Base-by-base conservation (phyloP, 2,888 invertebrate genomes). In the Leptothorax acervorum region DNA sequence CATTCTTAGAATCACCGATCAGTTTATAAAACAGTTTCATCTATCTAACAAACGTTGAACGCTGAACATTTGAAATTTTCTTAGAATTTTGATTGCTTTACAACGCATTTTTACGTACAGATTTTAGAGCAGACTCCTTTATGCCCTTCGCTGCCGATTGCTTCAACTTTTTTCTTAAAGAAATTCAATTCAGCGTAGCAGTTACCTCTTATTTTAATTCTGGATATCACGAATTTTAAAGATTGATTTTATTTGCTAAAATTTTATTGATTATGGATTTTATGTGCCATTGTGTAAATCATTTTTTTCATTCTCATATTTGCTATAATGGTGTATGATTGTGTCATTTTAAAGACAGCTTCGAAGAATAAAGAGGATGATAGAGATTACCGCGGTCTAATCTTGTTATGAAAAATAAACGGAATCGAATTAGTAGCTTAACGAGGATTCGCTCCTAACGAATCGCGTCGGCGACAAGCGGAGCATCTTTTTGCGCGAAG, bases 401-500 rank as follows among this genome's bases (percentile, higher is more conserved):
- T 83, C 45, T 70, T 8, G 45, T 45, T 82, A 48, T 9, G 23
- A 82, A 71, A 57, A 76, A 76, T 55, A 65, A 45, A 35, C 28
- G 45, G 11, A 82, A 57, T 70, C 53, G 42, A 62, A 70, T 53
- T 68, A 82, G 45, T 11, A 35, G 15, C 48, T 76, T 83, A 84
- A 89, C 86, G 86, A 86, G 83, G 18, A 70, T 70, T 65, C 74
- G 57, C 48, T 84, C 57, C 79, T 86, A 86, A 90, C 87, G 89
- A 89, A 89, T 87, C 85, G 55, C 82, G 42, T 63, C 83, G 74
- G 76, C 53, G 62, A 81, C 73, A 81, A 79, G 71, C 57, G 70
- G 31, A 55, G 71, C 35, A 39, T 3, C 45, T 79, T 79, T 79
- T 60, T 71, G 57, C 73, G 45, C 79, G n/a, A 62, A 81, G 79